Conservation (phyloP, 2,888 invertebrate species). For the Phaonia tiefii region DNA sequence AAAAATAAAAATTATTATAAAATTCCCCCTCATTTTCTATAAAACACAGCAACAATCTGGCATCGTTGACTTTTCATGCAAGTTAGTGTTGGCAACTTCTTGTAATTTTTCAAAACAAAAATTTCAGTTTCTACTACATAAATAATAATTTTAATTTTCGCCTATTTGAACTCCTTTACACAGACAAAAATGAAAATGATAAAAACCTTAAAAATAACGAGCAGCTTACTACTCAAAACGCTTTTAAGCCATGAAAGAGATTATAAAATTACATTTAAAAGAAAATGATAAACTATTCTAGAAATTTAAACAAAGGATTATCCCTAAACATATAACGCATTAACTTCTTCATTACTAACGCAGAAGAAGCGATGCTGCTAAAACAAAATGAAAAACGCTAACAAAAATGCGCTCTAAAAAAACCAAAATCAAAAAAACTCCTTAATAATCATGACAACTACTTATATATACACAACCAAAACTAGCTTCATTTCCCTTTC, state of each 20-base stretch:
- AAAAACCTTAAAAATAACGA: slow-evolving; percentile 27
- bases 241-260: slow-evolving; percentile 54
- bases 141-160: too few relatives aligned
- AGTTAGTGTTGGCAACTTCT: too few relatives aligned
- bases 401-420: slow-evolving; percentile 18
- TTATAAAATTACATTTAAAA: background rate
- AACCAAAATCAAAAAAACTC: slow-evolving; percentile 1
- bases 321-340: slow-evolving; percentile 1
- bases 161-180: too few relatives aligned
- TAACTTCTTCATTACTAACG: background rate
- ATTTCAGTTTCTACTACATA: background rate
- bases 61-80: background rate
- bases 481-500: slow-evolving; percentile 2
- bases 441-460: too few relatives aligned
- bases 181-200: background rate
- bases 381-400: background rate
- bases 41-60: background rate
- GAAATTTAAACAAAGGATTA: slow-evolving; percentile 1
- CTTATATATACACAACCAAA: too few relatives aligned
- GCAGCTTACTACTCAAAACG: slow-evolving; percentile 59
- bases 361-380: background rate
- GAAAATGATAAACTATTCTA: slow-evolving; percentile 6
- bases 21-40: too few relatives aligned
- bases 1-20: too few relatives aligned
- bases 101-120: slow-evolving; percentile 14